Conservation (phyloP, 2,888 invertebrate species). For the Drosophila vallismaia region DNA sequence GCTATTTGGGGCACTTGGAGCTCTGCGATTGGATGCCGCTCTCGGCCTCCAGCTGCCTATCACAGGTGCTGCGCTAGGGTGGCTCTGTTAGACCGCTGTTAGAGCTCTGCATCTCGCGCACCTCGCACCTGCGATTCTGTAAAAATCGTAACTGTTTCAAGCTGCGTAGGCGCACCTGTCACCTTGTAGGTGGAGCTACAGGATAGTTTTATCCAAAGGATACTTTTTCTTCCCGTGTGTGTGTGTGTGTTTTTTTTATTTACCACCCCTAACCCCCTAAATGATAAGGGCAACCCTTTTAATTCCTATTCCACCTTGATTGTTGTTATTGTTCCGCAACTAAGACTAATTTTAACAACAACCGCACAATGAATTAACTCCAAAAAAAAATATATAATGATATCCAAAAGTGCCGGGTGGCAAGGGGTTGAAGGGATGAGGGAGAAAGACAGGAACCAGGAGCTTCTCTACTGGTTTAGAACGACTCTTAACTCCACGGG, state of each 20-base stretch:
- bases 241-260: too few species aligned
- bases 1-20: conserved; percentile 51
- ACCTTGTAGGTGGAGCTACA: conserved; percentile 63
- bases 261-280: not conserved
- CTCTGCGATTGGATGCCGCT: conserved; percentile 65
- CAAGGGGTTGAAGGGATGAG: conserved; percentile 40
- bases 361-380: conserved; percentile 75
- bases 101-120: conserved; percentile 14
- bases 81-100: conserved; percentile 54
- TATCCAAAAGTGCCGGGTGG: conserved; percentile 1
- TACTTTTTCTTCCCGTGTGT: not conserved
- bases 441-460: conserved; percentile 34
- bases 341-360: conserved; percentile 36
- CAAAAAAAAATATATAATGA: conserved; percentile 53
- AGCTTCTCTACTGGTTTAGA: conserved; percentile 33
- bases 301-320: conserved; percentile 1
- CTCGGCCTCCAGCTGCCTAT: conserved; percentile 64
- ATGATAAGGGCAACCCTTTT: not conserved
- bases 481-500: conserved; percentile 24
- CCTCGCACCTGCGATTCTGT: conserved; percentile 50
- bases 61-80: conserved; percentile 73
- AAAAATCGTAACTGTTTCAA: not conserved
- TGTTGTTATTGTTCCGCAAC: conserved; percentile 24
- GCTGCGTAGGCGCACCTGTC: conserved; percentile 60
- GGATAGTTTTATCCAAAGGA: conserved; percentile 20